Evolutionary conservation across 2,113 vertebrate genomes (phyloP).

Genomic region (Geococcyx californianus): DNA sequence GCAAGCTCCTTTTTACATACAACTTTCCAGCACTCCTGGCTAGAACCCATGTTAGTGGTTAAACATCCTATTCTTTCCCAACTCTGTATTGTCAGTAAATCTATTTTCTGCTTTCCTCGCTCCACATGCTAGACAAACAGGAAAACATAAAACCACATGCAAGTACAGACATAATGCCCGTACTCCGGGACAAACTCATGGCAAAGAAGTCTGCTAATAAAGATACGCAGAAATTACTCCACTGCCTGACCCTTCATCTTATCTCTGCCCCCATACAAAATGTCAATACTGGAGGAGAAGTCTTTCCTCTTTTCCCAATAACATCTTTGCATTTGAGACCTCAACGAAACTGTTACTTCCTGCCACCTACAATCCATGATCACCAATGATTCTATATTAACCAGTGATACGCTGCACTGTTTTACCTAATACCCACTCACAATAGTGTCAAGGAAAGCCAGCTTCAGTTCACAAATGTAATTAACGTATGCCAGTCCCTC

Average conservation of each 20-base stretch:
- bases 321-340: not conserved
- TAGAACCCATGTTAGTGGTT: not conserved
- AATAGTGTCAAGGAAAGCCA: not conserved
- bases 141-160: not conserved
- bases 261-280: not conserved
- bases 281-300: accelerated
- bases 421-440: not conserved
- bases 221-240: not conserved
- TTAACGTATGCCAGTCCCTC: not conserved
- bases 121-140: constrained; percentile 18
- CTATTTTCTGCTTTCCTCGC: constrained; percentile 17
- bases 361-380: not conserved
- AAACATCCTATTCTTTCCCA: constrained; percentile 40
- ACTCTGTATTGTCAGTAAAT: constrained; percentile 5
- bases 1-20: not conserved
- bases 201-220: not conserved
- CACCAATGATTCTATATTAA: not conserved
- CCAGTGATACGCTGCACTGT: not conserved
- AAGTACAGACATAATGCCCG: not conserved
- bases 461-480: not conserved
- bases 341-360: not conserved
- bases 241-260: not conserved
- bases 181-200: not conserved
- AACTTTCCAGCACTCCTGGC: constrained; percentile 36
- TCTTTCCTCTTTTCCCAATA: not conserved